These are phyloP conservation scores for Clistopyga incitator DNA, from an alignment of 2,888 invertebrate species.

Conservation along the genomic window DNA sequence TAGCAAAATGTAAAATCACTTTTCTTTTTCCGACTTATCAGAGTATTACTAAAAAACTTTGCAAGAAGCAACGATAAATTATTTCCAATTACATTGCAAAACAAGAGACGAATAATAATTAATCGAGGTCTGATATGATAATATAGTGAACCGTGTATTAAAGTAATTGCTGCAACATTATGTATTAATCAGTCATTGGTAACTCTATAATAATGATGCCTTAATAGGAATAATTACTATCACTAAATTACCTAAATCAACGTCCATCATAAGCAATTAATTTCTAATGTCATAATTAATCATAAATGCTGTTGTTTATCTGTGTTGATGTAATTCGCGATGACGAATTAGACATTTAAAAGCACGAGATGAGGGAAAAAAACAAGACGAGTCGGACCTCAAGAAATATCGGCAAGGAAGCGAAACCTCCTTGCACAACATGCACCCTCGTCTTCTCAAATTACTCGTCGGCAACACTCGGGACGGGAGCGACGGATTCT, in stretches of 20 bases:
- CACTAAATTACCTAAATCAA: neutral
- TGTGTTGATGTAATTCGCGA: slow-evolving; percentile 6
- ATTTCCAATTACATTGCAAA: too few relatives aligned
- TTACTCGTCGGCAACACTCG: slow-evolving; percentile 32
- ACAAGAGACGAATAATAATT: too few relatives aligned
- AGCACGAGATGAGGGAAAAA: neutral
- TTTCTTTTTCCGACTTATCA: too few relatives aligned
- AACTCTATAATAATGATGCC: neutral
- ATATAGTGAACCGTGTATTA: too few relatives aligned
- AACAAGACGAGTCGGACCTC: neutral
- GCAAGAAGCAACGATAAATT: too few relatives aligned
- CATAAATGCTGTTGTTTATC: neutral
- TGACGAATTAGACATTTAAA: slow-evolving; percentile 12
- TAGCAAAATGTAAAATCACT: too few relatives aligned
- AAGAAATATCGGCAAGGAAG: slow-evolving; percentile 45
- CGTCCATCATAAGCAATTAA: neutral
- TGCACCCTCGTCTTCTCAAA: slow-evolving; percentile 65
- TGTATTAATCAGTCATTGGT: neutral
- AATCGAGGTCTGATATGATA: too few relatives aligned
- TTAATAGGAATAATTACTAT: neutral
- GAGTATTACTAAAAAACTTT: too few relatives aligned
- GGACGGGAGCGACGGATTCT: slow-evolving; percentile 39
- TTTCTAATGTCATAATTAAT: neutral
- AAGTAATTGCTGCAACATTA: neutral
- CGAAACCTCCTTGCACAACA: slow-evolving; percentile 59